phyloP scores from a whole-genome alignment of 2,888 invertebrate species.

The Morpho deidamia region DNA sequence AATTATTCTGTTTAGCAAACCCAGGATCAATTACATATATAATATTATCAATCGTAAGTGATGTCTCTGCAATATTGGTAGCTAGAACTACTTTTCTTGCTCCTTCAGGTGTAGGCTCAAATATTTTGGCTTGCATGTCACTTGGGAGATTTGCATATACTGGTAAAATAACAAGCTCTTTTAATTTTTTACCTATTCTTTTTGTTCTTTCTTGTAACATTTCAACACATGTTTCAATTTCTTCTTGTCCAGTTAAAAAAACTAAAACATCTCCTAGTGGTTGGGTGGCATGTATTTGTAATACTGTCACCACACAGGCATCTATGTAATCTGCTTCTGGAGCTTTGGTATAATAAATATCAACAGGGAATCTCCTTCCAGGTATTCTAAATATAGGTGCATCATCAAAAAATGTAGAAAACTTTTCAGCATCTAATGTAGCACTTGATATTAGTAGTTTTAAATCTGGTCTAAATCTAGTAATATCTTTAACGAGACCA shows the following conservation, averaged over 20 bases:
- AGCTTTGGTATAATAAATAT: conserved; percentile 99
- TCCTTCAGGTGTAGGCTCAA: conserved; percentile 97
- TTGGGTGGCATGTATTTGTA: conserved; percentile 99
- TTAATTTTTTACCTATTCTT: conserved; percentile 94
- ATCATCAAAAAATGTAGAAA: conserved; percentile 98
- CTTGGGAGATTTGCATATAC: conserved; percentile 99
- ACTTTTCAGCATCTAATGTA: conserved; percentile 98
- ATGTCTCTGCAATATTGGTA: conserved; percentile 99
- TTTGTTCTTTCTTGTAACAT: conserved; percentile 93
- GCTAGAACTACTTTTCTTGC: conserved; percentile 98
- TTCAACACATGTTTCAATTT: conserved; percentile 94
- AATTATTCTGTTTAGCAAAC: conserved; percentile 99
- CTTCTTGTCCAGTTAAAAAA: conserved; percentile 96
- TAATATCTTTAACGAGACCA: conserved; percentile 97
- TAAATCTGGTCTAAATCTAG: conserved; percentile 93
- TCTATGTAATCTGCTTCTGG: conserved; percentile 99
- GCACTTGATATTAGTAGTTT: conserved; percentile 98
- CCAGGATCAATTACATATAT: conserved; percentile 99
- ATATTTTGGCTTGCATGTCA: conserved; percentile 99
- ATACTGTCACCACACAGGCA: conserved; percentile 96
- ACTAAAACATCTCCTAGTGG: conserved; percentile 97
- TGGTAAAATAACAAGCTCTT: conserved; percentile 94
- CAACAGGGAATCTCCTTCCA: conserved; percentile 97
- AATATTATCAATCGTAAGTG: conserved; percentile 98
- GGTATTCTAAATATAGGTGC: conserved; percentile 99